phyloP scores from a whole-genome alignment of 1,140 invertebrate species.

The Uloborus diversus region DNA sequence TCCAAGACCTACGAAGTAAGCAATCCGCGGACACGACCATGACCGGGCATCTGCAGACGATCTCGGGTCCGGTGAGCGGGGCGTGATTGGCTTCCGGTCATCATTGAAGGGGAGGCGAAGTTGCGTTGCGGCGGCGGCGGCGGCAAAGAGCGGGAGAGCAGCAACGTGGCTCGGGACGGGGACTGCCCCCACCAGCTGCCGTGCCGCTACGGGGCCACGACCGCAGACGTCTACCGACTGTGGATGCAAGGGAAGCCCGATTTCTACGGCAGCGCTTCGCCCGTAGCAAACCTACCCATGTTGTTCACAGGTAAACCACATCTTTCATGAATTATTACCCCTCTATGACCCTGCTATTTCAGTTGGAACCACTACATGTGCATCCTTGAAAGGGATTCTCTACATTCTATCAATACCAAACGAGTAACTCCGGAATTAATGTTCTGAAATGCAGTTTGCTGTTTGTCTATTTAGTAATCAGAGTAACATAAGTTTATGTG shows the following conservation, averaged over 20 bases:
- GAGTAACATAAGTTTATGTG: too few relatives aligned
- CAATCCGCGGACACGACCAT: too few relatives aligned
- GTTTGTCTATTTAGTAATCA: too few relatives aligned
- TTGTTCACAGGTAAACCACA: constrained; percentile 58
- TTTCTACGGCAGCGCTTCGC: constrained; percentile 60
- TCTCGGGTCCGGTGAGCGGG: not conserved
- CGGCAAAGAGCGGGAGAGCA: constrained; percentile 12
- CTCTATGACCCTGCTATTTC: not conserved
- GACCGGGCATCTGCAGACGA: not conserved
- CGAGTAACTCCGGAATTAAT: too few relatives aligned
- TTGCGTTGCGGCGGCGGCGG: constrained; percentile 25
- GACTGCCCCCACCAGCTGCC: constrained; percentile 43
- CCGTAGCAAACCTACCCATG: constrained; percentile 58
- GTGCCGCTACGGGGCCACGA: constrained; percentile 42
- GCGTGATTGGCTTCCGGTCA: not conserved
- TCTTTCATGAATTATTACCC: not conserved
- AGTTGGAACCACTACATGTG: too few relatives aligned
- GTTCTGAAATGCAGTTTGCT: too few relatives aligned
- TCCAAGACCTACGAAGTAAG: too few relatives aligned
- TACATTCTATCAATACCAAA: too few relatives aligned
- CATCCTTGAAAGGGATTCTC: too few relatives aligned
- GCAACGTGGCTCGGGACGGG: constrained; percentile 38
- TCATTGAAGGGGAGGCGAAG: constrained; percentile 44
- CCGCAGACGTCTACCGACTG: constrained; percentile 53
- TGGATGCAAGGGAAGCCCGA: constrained; percentile 50